phyloP scores from a whole-genome alignment of 2,797 vertebrate species.

The Typhlichthys eigenmanni region DNA sequence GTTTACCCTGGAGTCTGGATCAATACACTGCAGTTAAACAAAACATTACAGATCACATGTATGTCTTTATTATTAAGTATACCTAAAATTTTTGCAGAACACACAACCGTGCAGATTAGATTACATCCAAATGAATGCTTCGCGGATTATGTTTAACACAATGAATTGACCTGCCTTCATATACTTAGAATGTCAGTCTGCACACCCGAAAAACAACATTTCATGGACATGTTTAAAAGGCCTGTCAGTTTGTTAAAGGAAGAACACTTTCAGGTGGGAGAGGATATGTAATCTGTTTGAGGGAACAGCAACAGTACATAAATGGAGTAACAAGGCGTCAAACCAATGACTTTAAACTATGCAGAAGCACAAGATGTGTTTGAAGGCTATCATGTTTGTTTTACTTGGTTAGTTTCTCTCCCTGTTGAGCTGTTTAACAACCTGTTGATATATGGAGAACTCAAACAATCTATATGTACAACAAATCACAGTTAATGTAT shows the following conservation, averaged over 20 bases:
- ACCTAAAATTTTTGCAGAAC: constrained; percentile 28
- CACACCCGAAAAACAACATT: constrained; percentile 29
- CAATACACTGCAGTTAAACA: constrained; percentile 39
- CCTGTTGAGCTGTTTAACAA: constrained; percentile 51
- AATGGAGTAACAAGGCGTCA: constrained; percentile 29
- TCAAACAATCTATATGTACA: constrained; percentile 47
- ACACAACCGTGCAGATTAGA: background rate
- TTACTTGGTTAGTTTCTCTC: constrained; percentile 57
- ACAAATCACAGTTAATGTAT: constrained; percentile 56
- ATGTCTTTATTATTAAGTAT: constrained; percentile 41
- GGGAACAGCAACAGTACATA: constrained; percentile 36
- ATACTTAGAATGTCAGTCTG: constrained; percentile 33
- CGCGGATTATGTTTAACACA: too few relatives aligned
- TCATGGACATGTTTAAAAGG: constrained; percentile 47
- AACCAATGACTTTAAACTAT: constrained; percentile 30
- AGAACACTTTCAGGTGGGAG: constrained; percentile 34
- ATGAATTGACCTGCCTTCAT: constrained; percentile 13
- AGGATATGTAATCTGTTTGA: constrained; percentile 36
- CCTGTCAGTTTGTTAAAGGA: constrained; percentile 48
- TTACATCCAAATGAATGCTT: too few relatives aligned
- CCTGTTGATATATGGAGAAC: constrained; percentile 62
- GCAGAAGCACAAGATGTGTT: constrained; percentile 38
- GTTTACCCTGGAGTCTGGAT: constrained; percentile 16
- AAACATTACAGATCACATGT: constrained; percentile 31
- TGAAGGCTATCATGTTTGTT: constrained; percentile 44